A percentile compares a stretch with the other conserved stretches of the same genome.
These are phyloP conservation scores for Dicrostonyx torquatus DNA, from an alignment of 2,797 vertebrate species.

Conservation along the genomic window DNA sequence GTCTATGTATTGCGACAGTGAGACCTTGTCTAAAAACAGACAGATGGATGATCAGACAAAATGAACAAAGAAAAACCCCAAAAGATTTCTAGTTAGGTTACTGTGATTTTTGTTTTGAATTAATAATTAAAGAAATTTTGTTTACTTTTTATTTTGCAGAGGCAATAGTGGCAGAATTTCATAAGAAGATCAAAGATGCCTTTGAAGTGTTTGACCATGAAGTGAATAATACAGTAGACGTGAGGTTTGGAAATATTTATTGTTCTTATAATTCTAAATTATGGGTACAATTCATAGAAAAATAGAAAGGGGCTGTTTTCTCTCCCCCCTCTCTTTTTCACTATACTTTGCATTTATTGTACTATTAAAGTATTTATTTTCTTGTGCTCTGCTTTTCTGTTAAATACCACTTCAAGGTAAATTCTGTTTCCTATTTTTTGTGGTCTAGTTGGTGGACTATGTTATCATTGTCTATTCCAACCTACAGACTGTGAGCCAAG, in stretches of 20 bases:
- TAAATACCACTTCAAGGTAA: conserved; percentile 15
- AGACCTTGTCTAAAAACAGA: neutral
- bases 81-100: conserved; percentile 22
- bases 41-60: neutral
- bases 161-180: conserved; percentile 81
- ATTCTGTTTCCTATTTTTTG: neutral
- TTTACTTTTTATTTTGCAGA: conserved; percentile 86
- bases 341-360: conserved; percentile 26
- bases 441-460: neutral
- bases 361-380: conserved; percentile 47
- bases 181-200: conserved; percentile 91
- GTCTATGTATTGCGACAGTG: neutral
- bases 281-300: conserved; percentile 39
- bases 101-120: conserved; percentile 62
- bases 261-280: conserved; percentile 59
- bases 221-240: conserved; percentile 92
- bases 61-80: neutral
- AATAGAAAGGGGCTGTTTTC: conserved; percentile 1
- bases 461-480: neutral
- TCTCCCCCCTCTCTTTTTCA: neutral
- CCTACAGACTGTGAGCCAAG: neutral
- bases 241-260: conserved; percentile 89
- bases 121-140: conserved; percentile 59
- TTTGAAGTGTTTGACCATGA: conserved; percentile 95
- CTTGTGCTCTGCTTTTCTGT: neutral